Evolutionary conservation across 2,113 vertebrate species (phyloP).

Genomic region (Gallinago paraguaiae): DNA sequence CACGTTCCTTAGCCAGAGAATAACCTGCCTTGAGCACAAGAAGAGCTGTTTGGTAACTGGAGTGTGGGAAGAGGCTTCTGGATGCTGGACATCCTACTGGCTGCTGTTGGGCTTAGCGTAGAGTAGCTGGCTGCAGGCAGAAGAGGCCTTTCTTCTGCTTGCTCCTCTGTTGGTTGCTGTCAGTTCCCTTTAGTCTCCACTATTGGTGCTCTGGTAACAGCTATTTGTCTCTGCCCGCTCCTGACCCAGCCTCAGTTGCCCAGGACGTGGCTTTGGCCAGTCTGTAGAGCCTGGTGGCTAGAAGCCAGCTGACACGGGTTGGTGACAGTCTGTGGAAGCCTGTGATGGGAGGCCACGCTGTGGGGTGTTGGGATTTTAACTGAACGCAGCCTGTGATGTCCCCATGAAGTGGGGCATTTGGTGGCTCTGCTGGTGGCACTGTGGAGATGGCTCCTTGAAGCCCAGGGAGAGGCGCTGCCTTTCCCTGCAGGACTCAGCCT

Average conservation of each 20-base stretch:
- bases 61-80: neutral
- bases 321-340: neutral
- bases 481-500: neutral
- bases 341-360: rapidly evolving
- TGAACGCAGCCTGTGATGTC: neutral
- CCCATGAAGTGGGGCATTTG: rapidly evolving
- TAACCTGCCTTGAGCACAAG: neutral
- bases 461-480: neutral
- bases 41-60: neutral
- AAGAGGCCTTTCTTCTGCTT: neutral
- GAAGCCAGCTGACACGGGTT: neutral
- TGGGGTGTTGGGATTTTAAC: neutral
- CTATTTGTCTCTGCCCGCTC: neutral
- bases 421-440: neutral
- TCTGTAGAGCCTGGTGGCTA: neutral
- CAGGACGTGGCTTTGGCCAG: neutral
- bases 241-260: neutral
- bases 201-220: neutral
- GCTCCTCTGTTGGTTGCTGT: neutral
- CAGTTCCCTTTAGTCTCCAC: neutral
- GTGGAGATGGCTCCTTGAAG: neutral
- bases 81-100: neutral
- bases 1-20: neutral
- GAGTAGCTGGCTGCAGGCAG: neutral
- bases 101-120: neutral